Evolutionary conservation across 30 jellyfish, hydroid and myxozoan species (phyloP), one percentile per base, ranked within the genome.

Genomic region (Mastigias papua): DNA sequence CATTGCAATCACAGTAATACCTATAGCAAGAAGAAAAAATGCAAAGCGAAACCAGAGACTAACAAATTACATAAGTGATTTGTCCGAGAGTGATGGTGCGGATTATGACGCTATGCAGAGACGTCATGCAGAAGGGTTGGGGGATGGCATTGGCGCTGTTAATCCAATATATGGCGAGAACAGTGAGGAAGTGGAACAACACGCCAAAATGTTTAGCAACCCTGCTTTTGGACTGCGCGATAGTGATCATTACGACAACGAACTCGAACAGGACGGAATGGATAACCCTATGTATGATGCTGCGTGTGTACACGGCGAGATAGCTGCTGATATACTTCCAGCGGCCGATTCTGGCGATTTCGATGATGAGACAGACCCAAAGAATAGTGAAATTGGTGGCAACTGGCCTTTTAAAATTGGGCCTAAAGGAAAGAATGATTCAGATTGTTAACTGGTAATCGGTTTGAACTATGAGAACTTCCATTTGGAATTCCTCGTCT

Each of bases 111-210:
- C 78, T 19, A 77, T 77, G 78, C 69, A 77, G 23, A 57, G 88
- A 42, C 78, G 57, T 31, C 73, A 23, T 22, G 78, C 88, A 2
- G 74, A 77, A 63, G 51, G 63, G 20, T 30, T 29, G 15, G 86
- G 51, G 30, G 46, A 29, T 0, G 58, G 26, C 26, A 33, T 34
- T n/a, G 71, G 33, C 48, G 13, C 71, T 25, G 81, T 69, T 32
- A 89, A 89, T 80, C 97, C 97, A 21, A 68, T 89, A 86, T 89
- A 89, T 75, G 97, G 97, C 37, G 93, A 57, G 25, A 90, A 72
- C 51, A 93, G 81, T 17, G 93, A 89, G 67, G 97, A 89, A 35
- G 90, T 78, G 26, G 61, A 69, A 1, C 70, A 70, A 28, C 46
- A 26, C 33, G 49, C 30, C 6, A 82, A 76, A 58, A 76, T 76